Percentiles rank a stretch among this genome's conserved stretches.
Evolutionary conservation across 1,140 invertebrate species (phyloP).

Genomic region (Brachionus manjavacas): DNA sequence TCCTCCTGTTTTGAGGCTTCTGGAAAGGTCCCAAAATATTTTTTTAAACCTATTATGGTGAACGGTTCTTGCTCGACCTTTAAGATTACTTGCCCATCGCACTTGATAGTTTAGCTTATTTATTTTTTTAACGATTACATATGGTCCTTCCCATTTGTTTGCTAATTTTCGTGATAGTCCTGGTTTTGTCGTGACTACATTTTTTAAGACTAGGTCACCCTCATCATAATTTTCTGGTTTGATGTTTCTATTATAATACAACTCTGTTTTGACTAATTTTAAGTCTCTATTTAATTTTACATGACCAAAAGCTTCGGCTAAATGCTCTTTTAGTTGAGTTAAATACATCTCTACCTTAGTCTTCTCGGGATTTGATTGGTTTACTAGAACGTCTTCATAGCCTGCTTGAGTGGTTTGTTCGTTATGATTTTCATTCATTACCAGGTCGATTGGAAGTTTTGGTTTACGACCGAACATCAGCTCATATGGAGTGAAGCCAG

Average conservation of each 20-base stretch:
- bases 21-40: background rate
- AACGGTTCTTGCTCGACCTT: background rate
- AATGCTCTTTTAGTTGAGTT: background rate
- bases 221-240: background rate
- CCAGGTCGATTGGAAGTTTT: too few relatives aligned
- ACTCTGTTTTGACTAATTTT: background rate
- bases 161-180: background rate
- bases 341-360: background rate
- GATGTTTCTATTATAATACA: background rate
- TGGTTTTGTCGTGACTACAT: background rate
- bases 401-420: background rate
- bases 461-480: background rate
- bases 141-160: background rate
- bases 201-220: background rate
- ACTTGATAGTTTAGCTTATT: background rate
- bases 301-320: background rate
- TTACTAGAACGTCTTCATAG: background rate
- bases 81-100: background rate
- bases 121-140: background rate
- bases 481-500: background rate
- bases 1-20: background rate
- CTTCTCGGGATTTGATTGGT: background rate
- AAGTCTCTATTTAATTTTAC: background rate
- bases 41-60: background rate
- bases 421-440: background rate